Percentiles rank a stretch among this genome's conserved stretches.
These are phyloP conservation scores for Gobiocypris rarus DNA, from an alignment of 2,113 vertebrate species.

Conservation along the genomic window DNA sequence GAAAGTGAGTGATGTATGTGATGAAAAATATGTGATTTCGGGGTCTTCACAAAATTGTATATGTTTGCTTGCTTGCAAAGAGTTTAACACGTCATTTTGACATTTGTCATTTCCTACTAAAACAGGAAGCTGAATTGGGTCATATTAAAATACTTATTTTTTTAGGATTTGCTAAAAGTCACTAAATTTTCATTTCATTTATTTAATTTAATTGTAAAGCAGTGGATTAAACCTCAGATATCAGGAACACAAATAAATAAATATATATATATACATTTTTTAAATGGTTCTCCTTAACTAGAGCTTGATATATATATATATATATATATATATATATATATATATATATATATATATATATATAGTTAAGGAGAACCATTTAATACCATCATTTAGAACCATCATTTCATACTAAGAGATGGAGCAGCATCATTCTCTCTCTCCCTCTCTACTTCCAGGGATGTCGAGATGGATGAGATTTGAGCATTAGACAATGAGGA, in stretches of 20 bases:
- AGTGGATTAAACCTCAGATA: not conserved
- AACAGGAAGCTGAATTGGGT: not conserved
- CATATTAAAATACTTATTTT: not conserved
- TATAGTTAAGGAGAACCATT: too few relatives aligned
- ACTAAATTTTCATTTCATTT: not conserved
- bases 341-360: too few relatives aligned
- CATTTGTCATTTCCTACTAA: not conserved
- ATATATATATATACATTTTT: too few relatives aligned
- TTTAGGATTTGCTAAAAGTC: not conserved
- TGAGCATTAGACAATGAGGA: slow-evolving; percentile 38
- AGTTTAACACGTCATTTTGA: not conserved
- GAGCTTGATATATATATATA: too few relatives aligned
- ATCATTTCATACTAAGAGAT: not conserved
- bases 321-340: too few relatives aligned
- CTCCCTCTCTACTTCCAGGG: slow-evolving; percentile 1
- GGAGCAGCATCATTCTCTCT: not conserved
- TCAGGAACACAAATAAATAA: not conserved
- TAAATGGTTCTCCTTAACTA: too few relatives aligned
- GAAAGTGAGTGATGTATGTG: too few relatives aligned
- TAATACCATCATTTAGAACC: too few relatives aligned
- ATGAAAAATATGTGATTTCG: too few relatives aligned
- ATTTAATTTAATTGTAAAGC: not conserved
- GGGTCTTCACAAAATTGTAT: too few relatives aligned
- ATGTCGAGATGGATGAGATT: slow-evolving; percentile 36
- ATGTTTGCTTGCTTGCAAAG: not conserved